Evolutionary conservation across 1,140 invertebrate genomes (phyloP).

Genomic region (Tetragonula clypearis): DNA sequence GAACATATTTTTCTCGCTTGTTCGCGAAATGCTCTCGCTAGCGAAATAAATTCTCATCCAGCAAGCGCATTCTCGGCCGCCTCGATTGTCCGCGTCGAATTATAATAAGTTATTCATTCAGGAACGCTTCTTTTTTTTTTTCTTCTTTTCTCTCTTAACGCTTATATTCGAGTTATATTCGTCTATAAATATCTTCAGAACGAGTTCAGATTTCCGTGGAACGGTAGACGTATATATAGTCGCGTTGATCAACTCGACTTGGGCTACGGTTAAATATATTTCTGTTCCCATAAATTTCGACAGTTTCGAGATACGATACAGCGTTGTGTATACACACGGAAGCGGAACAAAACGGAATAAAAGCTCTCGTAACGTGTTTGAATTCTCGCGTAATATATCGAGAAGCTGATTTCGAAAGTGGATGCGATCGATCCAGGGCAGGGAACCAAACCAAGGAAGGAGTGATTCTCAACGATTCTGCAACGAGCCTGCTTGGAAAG

Average conservation of each 20-base stretch:
- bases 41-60: conserved; percentile 5
- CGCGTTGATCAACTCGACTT: neutral
- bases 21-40: neutral
- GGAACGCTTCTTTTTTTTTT: conserved; percentile 27
- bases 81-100: conserved; percentile 51
- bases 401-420: neutral
- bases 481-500: neutral
- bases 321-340: too few species aligned
- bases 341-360: neutral
- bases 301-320: neutral
- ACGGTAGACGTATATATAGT: neutral
- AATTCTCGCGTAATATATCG: neutral
- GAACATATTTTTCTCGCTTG: neutral
- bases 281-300: neutral
- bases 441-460: neutral
- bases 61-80: conserved; percentile 25
- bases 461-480: neutral
- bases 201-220: neutral
- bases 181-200: neutral
- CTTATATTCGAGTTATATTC: conserved; percentile 15
- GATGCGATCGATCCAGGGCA: neutral
- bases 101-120: conserved; percentile 30
- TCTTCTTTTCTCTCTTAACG: neutral
- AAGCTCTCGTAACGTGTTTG: neutral
- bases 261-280: neutral